Conservation (phyloP, 2,888 invertebrate species). For the Philereme transversata region DNA sequence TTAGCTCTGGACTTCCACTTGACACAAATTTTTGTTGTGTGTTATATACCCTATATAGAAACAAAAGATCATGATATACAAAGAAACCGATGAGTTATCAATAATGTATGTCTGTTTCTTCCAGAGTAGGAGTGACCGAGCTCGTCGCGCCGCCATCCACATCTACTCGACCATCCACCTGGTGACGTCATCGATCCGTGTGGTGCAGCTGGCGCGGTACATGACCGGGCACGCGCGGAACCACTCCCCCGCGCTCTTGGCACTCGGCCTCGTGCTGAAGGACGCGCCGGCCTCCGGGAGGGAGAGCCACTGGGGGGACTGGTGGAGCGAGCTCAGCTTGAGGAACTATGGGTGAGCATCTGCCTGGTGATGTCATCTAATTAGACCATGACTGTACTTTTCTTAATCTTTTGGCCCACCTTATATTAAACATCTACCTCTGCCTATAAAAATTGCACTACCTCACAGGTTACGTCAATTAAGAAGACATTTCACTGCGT, state of each 20-base stretch:
- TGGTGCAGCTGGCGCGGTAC: conserved; percentile 85
- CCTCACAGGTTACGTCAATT: too few species aligned
- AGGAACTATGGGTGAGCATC: conserved; percentile 75
- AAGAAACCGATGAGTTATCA: too few species aligned
- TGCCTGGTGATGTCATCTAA: too few species aligned
- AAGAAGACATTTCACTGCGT: too few species aligned
- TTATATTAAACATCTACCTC: too few species aligned
- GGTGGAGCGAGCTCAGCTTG: conserved; percentile 54
- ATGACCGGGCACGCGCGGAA: conserved; percentile 75
- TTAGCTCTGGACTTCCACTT: too few species aligned
- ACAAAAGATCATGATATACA: too few species aligned
- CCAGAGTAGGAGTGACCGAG: conserved; percentile 44
- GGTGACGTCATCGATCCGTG: conserved; percentile 53
- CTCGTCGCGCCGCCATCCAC: conserved; percentile 65
- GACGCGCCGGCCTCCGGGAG: conserved; percentile 76
- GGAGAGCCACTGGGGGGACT: conserved; percentile 58
- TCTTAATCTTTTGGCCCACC: too few species aligned
- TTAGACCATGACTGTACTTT: too few species aligned
- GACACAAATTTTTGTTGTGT: too few species aligned
- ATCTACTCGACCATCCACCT: conserved; percentile 76
- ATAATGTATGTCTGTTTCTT: neutral
- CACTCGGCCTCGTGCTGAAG: conserved; percentile 84
- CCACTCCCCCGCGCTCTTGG: conserved; percentile 78
- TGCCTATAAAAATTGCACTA: too few species aligned
- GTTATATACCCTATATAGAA: too few species aligned